Percentiles rank a stretch among this genome's conserved stretches.
Evolutionary conservation across 92 coral and sea anemone species (phyloP).

Genomic region (Paragorgia papillata): DNA sequence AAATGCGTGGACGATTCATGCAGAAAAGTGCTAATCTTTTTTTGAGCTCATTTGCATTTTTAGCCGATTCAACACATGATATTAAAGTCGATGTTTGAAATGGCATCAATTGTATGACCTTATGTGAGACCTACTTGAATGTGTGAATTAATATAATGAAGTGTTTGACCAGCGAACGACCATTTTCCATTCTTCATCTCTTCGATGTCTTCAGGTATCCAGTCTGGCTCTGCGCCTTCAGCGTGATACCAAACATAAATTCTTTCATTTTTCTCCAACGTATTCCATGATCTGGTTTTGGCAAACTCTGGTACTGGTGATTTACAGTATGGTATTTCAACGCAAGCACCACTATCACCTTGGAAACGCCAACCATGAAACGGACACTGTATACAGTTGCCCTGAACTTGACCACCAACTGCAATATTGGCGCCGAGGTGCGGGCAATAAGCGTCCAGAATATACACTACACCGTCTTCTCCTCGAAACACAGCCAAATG

Average conservation of each 20-base stretch:
- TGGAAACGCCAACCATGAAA: constrained; percentile 93
- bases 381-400: constrained; percentile 81
- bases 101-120: too few relatives aligned
- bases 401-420: constrained; percentile 84
- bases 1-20: too few relatives aligned
- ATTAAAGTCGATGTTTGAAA: too few relatives aligned
- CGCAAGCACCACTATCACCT: constrained; percentile 80
- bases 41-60: too few relatives aligned
- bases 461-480: constrained; percentile 70
- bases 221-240: constrained; percentile 80
- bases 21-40: too few relatives aligned
- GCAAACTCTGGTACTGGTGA: constrained; percentile 75
- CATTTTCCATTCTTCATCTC: constrained; percentile 70
- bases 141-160: constrained; percentile 80
- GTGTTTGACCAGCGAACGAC: constrained; percentile 75
- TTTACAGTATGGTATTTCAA: constrained; percentile 75
- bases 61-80: too few relatives aligned
- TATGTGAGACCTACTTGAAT: constrained; percentile 57
- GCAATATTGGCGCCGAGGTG: constrained; percentile 96
- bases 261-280: constrained; percentile 67
- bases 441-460: constrained; percentile 92
- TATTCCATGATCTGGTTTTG: constrained; percentile 75
- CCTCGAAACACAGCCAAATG: constrained; percentile 90
- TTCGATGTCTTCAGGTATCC: constrained; percentile 87
- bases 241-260: constrained; percentile 92